These are phyloP conservation scores for Nematopogon swammerdamellus DNA, from an alignment of 2,888 invertebrate species.

Conservation along the genomic window DNA sequence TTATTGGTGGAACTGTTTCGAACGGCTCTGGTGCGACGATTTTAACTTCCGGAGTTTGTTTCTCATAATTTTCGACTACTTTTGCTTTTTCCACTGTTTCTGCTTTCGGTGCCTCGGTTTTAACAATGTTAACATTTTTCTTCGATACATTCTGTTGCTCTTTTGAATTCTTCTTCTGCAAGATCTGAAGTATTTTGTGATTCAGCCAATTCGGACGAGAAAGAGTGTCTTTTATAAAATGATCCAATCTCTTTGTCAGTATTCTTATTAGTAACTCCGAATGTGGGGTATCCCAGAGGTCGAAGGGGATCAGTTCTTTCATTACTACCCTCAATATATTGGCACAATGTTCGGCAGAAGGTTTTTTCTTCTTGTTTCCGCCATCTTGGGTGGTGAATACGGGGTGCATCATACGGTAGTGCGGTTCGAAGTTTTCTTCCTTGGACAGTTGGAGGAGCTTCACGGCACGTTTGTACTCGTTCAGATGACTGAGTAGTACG, in stretches of 20 bases:
- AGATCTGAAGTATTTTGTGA: conserved; percentile 27
- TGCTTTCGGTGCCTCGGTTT: background rate
- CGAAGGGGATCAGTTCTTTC: conserved; percentile 64
- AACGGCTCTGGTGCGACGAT: conserved; percentile 3
- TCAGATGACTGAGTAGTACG: conserved; percentile 58
- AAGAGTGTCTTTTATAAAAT: conserved; percentile 40
- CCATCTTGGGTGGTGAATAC: conserved; percentile 27
- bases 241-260: conserved; percentile 55
- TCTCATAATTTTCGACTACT: background rate
- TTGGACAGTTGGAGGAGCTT: conserved; percentile 53
- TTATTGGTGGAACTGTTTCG: conserved; percentile 7
- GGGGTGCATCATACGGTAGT: conserved; percentile 44
- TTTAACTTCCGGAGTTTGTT: conserved; percentile 5
- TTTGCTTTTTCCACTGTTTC: background rate
- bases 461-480: conserved; percentile 61
- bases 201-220: conserved; percentile 52
- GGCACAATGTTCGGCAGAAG: conserved; percentile 56
- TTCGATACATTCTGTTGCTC: too few species aligned
- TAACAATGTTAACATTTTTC: conserved; percentile 9
- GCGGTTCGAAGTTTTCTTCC: conserved; percentile 33
- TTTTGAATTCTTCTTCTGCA: conserved; percentile 19
- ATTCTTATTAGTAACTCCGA: conserved; percentile 61
- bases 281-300: conserved; percentile 64
- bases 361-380: conserved; percentile 28
- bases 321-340: conserved; percentile 57